Percentiles rank a stretch among this genome's conserved stretches.
phyloP scores from a whole-genome alignment of 2,113 vertebrate genomes.

The Chaenogobius annularis region DNA sequence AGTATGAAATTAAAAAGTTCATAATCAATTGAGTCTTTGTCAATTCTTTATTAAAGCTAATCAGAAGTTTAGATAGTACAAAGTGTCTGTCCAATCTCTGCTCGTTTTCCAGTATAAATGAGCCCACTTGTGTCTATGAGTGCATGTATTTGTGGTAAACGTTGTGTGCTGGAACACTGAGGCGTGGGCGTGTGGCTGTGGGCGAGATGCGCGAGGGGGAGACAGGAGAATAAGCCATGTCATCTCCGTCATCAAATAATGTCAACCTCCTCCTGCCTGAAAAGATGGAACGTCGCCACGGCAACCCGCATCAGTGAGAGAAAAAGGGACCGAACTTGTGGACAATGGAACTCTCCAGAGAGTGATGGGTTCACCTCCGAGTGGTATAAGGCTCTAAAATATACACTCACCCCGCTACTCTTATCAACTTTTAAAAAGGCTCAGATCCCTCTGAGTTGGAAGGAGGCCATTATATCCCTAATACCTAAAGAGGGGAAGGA shows the following conservation, averaged over 20 bases:
- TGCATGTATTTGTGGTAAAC: conserved; percentile 38
- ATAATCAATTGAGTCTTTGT: no score
- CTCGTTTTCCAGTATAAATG: not conserved
- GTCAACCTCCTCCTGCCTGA: conserved; percentile 54
- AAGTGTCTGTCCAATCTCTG: not conserved
- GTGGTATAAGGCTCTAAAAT: no score
- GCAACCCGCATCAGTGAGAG: conserved; percentile 51
- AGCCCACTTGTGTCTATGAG: conserved; percentile 1
- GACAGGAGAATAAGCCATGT: conserved; percentile 30
- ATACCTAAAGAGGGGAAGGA: no score
- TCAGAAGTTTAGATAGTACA: no score
- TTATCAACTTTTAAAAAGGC: no score
- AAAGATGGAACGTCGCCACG: conserved; percentile 65
- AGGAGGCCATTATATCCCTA: no score
- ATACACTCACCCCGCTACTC: no score
- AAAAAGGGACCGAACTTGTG: conserved; percentile 7
- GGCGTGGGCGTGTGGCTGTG: conserved; percentile 54
- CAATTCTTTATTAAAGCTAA: no score
- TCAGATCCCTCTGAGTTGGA: no score
- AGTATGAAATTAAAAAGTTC: no score
- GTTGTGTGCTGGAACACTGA: conserved; percentile 36
- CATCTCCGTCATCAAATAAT: conserved; percentile 49
- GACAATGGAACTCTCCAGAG: no score
- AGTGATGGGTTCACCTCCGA: no score
- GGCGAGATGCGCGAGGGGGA: conserved; percentile 41